Base-by-base conservation (phyloP, 2,113 vertebrate species). In the Rhagologus leucostigma region DNA sequence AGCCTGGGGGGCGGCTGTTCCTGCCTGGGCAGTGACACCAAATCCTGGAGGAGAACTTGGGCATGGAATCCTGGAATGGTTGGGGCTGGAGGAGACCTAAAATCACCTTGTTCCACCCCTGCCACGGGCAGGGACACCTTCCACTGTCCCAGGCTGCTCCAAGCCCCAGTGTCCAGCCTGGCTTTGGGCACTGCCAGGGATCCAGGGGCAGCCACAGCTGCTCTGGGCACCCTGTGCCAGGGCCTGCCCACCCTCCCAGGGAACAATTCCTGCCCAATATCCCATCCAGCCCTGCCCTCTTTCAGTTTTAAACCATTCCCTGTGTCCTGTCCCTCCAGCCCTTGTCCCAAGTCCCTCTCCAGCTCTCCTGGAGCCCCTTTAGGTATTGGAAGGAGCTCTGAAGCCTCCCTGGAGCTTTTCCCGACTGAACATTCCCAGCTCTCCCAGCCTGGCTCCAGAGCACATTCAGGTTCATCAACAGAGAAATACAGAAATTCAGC, bases 251-350 rank as follows among this genome's bases (percentile, higher is more conserved):
- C 68, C n/a, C 39, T 84, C 2, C 33, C 30, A 68, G 52, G 26
- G 16, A 68, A 6, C 16, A 76, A 76, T 59, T 76, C 53, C 71
- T 44, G 1, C 67, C 46, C 67, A 17, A 26, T 0, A 9, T 67
- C 71, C 83, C 71, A 57, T 1, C 59, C 1, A 35, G 0, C 2
- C 32, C 37, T 52, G 17, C 37, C 26, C 6, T 62, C 55, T 56
- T 7, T 7, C 26, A 16, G 2, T 52, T 7, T 7, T 7, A 11
- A 44, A 3, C 68, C 57, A 55, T 49, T 75, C 60, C 83, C 62
- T 86, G 52, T 0, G 0, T 60, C 5, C 46, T 82, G 79, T 3
- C 35, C n/a, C 29, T 68, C 2, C 14, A 14, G 0, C 0, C 56
- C 67, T 42, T 83, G 55, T 50, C 50, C 69, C 60, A 18, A 64